A percentile compares a stretch with the other conserved stretches of the same genome.
Conservation (phyloP, 2,113 vertebrate genomes). For the Hoplias malabaricus region DNA sequence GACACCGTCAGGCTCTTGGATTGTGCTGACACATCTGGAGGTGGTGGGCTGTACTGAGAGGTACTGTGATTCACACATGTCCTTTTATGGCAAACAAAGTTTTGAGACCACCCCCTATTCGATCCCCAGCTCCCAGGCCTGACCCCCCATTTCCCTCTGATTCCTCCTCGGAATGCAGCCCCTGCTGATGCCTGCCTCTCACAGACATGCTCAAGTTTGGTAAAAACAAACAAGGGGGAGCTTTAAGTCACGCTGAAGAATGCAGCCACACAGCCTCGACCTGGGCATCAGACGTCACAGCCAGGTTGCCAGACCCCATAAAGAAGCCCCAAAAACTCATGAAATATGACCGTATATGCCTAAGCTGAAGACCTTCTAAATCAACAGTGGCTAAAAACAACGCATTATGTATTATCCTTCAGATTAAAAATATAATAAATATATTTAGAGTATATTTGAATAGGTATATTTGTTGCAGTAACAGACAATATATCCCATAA, state of each 20-base stretch:
- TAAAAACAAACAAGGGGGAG: constrained; percentile 52
- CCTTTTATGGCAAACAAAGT: constrained; percentile 61
- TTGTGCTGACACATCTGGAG: constrained; percentile 60
- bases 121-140: constrained; percentile 22
- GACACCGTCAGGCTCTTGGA: constrained; percentile 37
- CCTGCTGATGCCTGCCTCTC: not conserved
- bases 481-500: not conserved
- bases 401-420: not conserved
- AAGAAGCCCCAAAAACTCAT: constrained; percentile 16
- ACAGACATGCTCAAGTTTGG: constrained; percentile 56
- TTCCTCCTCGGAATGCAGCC: constrained; percentile 43
- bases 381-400: not conserved
- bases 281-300: constrained; percentile 16
- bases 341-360: not conserved
- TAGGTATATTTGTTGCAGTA: no score
- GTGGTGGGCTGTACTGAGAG: constrained; percentile 21
- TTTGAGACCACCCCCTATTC: constrained; percentile 35
- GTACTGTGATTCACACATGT: constrained; percentile 58
- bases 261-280: constrained; percentile 22
- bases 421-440: no score
- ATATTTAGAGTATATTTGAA: no score
- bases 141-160: constrained; percentile 43
- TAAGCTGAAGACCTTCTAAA: not conserved
- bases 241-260: constrained; percentile 37
- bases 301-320: constrained; percentile 7